Evolutionary conservation across 92 coral and sea anemone species (phyloP).

Genomic region (Actinernus sp.): DNA sequence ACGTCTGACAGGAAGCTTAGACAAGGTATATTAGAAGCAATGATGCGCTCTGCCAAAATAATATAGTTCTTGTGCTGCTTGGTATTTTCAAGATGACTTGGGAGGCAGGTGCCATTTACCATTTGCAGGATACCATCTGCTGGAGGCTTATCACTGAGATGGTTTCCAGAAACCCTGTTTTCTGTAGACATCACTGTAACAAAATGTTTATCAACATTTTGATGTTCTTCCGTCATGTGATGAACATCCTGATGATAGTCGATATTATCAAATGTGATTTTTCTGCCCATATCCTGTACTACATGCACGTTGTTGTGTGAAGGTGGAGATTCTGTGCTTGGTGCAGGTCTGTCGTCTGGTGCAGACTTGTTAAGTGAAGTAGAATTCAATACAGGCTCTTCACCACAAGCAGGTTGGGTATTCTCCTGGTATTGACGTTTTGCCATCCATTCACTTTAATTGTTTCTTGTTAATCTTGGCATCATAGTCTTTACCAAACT

Average conservation of each 20-base stretch:
- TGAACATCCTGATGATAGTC: slow-evolving; percentile 59
- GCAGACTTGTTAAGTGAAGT: background rate
- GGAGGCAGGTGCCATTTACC: slow-evolving; percentile 57
- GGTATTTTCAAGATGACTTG: slow-evolving; percentile 21
- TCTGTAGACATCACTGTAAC: slow-evolving; percentile 33
- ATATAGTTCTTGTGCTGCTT: slow-evolving; percentile 51
- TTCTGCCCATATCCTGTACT: slow-evolving; percentile 25
- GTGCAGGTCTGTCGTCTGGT: background rate
- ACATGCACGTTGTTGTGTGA: background rate
- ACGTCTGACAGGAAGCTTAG: slow-evolving; percentile 33
- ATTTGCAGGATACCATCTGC: slow-evolving; percentile 26
- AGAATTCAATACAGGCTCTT: too few species aligned
- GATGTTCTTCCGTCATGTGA: slow-evolving; percentile 64
- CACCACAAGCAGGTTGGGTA: too few species aligned
- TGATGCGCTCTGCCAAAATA: slow-evolving; percentile 35
- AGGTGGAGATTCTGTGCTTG: background rate
- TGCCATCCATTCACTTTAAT: slow-evolving; percentile 1
- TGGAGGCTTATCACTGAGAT: slow-evolving; percentile 40
- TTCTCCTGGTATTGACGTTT: background rate
- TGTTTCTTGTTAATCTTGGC: slow-evolving; percentile 37
- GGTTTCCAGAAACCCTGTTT: slow-evolving; percentile 64
- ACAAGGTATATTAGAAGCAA: slow-evolving; percentile 29
- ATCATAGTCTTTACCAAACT: too few species aligned
- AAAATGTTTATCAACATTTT: slow-evolving; percentile 57
- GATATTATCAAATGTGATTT: slow-evolving; percentile 43